These are phyloP conservation scores for Calypte anna DNA, from an alignment of 2,113 vertebrate genomes.

Conservation along the genomic window DNA sequence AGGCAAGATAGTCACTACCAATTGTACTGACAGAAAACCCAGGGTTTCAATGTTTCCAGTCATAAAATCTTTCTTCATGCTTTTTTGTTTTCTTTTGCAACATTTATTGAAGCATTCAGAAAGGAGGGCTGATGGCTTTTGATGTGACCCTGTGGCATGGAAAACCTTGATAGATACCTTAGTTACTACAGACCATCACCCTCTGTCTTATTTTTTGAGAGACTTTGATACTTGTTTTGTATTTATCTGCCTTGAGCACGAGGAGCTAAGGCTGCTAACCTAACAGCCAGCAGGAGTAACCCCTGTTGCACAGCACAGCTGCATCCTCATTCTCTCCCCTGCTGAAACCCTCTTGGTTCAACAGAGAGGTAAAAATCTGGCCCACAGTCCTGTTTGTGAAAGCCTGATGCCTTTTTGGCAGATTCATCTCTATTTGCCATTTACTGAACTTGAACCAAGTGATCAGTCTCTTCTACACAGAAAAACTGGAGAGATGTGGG, in stretches of 20 bases:
- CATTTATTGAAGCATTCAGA: background rate
- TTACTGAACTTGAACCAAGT: background rate
- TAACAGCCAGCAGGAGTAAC: background rate
- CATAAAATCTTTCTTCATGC: background rate
- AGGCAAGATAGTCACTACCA: background rate
- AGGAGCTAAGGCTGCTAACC: background rate
- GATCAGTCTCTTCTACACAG: background rate
- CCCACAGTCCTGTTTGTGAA: background rate
- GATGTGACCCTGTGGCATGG: background rate
- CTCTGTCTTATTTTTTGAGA: background rate
- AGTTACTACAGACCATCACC: background rate
- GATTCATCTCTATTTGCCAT: background rate
- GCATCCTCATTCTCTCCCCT: background rate
- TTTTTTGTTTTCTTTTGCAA: background rate
- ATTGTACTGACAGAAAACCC: background rate
- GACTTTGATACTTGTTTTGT: background rate
- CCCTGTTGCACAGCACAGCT: accelerated
- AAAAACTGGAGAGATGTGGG: background rate
- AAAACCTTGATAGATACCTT: background rate
- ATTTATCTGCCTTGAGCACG: background rate
- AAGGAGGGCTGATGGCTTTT: background rate
- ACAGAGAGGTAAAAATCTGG: background rate
- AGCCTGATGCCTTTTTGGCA: background rate
- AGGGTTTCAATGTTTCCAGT: background rate
- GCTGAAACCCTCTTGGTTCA: background rate